These are phyloP conservation scores for Euzophera pinguis DNA, from an alignment of 2,888 invertebrate species.

Conservation along the genomic window DNA sequence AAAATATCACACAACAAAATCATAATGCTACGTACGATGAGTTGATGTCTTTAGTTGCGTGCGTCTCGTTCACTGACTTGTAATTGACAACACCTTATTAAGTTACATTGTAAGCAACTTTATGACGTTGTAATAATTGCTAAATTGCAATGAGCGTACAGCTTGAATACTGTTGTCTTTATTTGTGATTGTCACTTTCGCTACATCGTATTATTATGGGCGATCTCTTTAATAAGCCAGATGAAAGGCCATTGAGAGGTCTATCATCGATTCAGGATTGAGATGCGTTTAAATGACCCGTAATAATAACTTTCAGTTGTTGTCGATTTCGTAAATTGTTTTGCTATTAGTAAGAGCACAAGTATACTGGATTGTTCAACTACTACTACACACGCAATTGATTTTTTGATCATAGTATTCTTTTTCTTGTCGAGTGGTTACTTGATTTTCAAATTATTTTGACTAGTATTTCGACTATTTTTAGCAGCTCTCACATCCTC, in stretches of 20 bases:
- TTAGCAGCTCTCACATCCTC: no score
- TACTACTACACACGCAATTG: no score
- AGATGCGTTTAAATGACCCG: neutral
- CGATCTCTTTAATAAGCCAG: slow-evolving; percentile 8
- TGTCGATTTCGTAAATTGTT: neutral
- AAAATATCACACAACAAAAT: neutral
- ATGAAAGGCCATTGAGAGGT: neutral
- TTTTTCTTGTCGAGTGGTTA: no score
- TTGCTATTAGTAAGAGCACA: neutral
- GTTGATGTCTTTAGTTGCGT: slow-evolving; percentile 1
- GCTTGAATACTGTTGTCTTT: neutral
- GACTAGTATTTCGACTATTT: no score
- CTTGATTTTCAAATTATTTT: no score
- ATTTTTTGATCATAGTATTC: no score
- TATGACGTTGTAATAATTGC: neutral
- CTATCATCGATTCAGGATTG: neutral
- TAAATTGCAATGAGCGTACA: neutral
- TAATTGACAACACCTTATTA: neutral
- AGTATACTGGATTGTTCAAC: no score
- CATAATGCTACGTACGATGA: neutral
- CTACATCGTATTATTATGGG: neutral
- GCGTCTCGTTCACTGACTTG: neutral
- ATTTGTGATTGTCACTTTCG: slow-evolving; percentile 2
- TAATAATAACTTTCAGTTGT: neutral
- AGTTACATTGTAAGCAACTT: neutral